Conservation (phyloP, 2,888 invertebrate species). For the Hyposoter didymator region DNA sequence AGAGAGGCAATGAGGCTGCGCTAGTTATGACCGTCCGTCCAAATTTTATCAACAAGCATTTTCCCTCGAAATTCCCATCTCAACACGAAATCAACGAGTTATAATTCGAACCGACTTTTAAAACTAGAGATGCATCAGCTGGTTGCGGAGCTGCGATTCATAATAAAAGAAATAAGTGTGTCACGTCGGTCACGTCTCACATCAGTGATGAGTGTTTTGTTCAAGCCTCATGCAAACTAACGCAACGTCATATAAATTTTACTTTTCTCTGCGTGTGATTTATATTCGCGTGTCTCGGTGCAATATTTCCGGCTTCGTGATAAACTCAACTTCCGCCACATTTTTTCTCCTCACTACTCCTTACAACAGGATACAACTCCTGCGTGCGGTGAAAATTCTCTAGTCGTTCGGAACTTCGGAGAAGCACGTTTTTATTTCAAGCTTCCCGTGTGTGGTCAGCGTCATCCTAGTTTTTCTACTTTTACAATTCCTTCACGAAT, state of each 20-base stretch:
- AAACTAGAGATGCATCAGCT: slow-evolving; percentile 2
- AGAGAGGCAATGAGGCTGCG: neutral
- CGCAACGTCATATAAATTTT: slow-evolving; percentile 13
- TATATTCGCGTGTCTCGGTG: slow-evolving; percentile 38
- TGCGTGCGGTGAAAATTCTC: neutral
- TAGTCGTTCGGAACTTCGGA: neutral
- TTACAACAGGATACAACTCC: slow-evolving; percentile 8
- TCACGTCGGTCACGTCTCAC: neutral
- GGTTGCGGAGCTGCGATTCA: neutral
- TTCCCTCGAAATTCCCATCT: neutral
- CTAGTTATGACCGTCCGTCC: neutral
- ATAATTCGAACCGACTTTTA: neutral
- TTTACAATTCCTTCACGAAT: neutral
- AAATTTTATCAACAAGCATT: neutral
- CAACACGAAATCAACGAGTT: neutral
- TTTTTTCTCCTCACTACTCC: slow-evolving; percentile 7
- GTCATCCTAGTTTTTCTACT: neutral
- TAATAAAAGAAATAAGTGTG: slow-evolving; percentile 18
- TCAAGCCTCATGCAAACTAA: slow-evolving; percentile 19
- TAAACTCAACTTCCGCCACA: slow-evolving; percentile 6
- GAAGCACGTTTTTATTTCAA: neutral
- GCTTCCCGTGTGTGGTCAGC: neutral
- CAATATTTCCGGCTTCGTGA: slow-evolving; percentile 37
- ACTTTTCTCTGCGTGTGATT: slow-evolving; percentile 16
- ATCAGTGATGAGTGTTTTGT: neutral